These are phyloP conservation scores for Carterocephalus palaemon DNA, from an alignment of 2,888 invertebrate genomes.

Conservation along the genomic window DNA sequence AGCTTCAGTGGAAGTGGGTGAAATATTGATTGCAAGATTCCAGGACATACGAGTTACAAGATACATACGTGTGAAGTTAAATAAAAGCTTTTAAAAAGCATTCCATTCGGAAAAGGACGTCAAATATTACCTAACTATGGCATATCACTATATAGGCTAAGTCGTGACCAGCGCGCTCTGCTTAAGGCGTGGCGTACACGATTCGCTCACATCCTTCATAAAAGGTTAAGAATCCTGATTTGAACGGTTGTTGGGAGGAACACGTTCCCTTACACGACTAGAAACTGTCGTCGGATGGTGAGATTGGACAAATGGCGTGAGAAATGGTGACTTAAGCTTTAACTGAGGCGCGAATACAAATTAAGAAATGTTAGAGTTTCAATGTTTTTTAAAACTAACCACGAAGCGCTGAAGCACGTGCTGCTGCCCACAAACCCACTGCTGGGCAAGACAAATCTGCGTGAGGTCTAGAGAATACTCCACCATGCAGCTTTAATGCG, in stretches of 20 bases:
- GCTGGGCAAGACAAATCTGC: no score
- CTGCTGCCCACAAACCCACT: no score
- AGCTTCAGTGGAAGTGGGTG: no score
- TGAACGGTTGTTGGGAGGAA: no score
- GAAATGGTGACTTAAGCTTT: conserved; percentile 8
- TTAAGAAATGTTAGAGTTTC: not conserved
- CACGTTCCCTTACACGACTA: conserved; percentile 10
- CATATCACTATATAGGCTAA: conserved; percentile 1
- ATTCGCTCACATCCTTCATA: conserved; percentile 26
- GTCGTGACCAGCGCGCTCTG: conserved; percentile 28
- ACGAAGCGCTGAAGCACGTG: not conserved
- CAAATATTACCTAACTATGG: conserved; percentile 6
- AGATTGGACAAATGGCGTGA: conserved; percentile 1
- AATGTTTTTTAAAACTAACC: not conserved
- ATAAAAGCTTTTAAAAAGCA: no score
- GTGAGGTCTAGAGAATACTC: no score
- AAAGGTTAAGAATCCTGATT: conserved; percentile 28
- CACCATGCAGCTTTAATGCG: no score
- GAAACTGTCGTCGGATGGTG: not conserved
- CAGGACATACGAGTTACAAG: no score
- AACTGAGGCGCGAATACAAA: conserved; percentile 4
- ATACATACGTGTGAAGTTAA: no score
- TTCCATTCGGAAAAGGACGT: conserved; percentile 1
- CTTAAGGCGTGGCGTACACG: conserved; percentile 31
- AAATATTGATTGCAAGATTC: no score